phyloP scores from a whole-genome alignment of 1,140 invertebrate genomes.

The Bilobella aurantiaca region DNA sequence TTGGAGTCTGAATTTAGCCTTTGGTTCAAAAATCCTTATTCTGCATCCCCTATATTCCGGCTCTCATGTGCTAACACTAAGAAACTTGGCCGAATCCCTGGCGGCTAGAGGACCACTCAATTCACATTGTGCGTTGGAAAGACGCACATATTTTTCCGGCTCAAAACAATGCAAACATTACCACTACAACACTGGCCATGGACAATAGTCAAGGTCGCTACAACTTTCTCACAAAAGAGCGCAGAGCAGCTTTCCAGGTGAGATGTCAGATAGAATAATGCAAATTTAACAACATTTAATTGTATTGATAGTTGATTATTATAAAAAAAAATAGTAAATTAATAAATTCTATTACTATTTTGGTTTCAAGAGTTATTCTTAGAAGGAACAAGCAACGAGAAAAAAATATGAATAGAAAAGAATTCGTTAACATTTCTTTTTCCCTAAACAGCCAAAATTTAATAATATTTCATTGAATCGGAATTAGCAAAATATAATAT shows the following conservation, averaged over 20 bases:
- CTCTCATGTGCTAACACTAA: conserved; percentile 32
- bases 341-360: no score
- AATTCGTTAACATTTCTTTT: no score
- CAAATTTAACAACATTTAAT: background rate
- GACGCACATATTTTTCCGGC: conserved; percentile 31
- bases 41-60: conserved; percentile 34
- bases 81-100: conserved; percentile 31
- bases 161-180: conserved; percentile 29
- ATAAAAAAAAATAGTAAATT: no score
- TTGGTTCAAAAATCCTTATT: conserved; percentile 27
- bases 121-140: conserved; percentile 33
- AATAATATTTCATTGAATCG: no score
- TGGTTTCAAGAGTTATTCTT: no score
- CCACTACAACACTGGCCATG: conserved; percentile 28
- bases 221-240: conserved; percentile 30
- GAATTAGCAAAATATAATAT: no score
- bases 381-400: no score
- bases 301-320: no score
- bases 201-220: conserved; percentile 31
- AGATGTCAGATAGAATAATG: background rate
- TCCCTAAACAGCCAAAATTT: no score
- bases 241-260: conserved; percentile 33
- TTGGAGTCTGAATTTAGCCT: background rate
- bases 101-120: conserved; percentile 27
- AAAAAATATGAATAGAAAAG: no score